Base-by-base conservation (phyloP, 1,140 invertebrate genomes). In the Drosophila baimaii region DNA sequence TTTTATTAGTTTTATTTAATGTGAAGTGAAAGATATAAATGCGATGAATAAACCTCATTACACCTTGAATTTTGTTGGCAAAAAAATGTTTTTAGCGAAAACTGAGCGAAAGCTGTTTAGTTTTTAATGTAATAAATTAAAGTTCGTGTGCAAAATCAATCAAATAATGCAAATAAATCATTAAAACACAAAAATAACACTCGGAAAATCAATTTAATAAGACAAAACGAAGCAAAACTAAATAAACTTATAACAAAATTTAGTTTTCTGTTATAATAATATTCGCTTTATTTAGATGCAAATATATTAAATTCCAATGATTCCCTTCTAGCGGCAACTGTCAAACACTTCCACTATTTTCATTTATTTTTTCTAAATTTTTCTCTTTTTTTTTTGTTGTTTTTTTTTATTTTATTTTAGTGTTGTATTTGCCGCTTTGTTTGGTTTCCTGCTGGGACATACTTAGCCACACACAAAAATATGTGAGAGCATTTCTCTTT, bases 401-500 rank as follows among this genome's bases (percentile, higher is more conserved):
- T 37, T 54, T 13, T 33, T 37, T 54, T 13, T 52, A 19, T 37
- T 54, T 39, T 31, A 21, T 52, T 52, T 33, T 21, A 52, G 49
- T 21, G 15, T 25, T 25, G 23, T 51, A 19, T 51, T 31, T 31
- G 29, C 25, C 41, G 23, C 25, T 35, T 66, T 64, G 23, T 64
- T 63, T 47, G 23, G 13, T 25, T 59, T 61, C 55, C 23, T 31
- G 54, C 55, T 64, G 37, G 15, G 58, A 47, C 21, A 47, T 61
- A 66, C 63, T 66, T 61, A 61, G 43, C 29, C 29, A 21, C 57
- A n/a, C n/a, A 37, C n/a, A 7, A 61, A 25, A 54, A 61, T 33
- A 29, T 12, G 5, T 23, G 51, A 54, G 19, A 54, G 29, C 51
- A 23, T 54, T 54, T 35, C 3, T 19, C 31, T 19, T 25, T 27